Base-by-base conservation (phyloP, 2,888 invertebrate species). In the Acleris holmiana region DNA sequence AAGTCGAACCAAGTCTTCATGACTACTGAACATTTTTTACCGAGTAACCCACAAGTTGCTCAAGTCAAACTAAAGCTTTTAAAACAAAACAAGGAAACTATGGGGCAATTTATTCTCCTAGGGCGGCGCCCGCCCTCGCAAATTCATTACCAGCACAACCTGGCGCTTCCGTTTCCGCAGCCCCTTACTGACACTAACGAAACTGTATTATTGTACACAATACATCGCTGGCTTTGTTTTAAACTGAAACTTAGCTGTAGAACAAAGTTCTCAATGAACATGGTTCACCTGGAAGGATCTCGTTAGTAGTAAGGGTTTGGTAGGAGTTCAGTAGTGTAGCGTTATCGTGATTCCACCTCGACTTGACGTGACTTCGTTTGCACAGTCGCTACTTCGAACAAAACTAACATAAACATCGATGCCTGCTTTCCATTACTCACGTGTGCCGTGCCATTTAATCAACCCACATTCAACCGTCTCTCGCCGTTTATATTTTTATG, bases 91-190 rank as follows among this genome's bases (percentile, higher is more conserved):
- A 87, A 81, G 83, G 83, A 80, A 84, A 85, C 82, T 80, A 82
- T 75, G 74, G 71, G 71, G 87, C 77, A 85, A 90, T 90, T 85
- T 86, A 86, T 88, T 87, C 84, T 82, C 78, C 73, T 82, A 82
- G 86, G 87, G 88, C 85, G 86, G 82, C 87, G 83, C 82, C 87
- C 85, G 83, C 89, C 88, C 83, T 74, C 80, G 89, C 89, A 86
- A 91, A 91, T 91, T 91, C 90, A 91, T 91, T 91, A 91, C 88
- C 75, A 81, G 80, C 82, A 86, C 83, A 85, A 88, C 82, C 85
- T 80, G 85, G 83, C 81, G 86, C 90, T 91, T 91, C 91, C 90
- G 91, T 84, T 89, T 90, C 89, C 91, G 84, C 69, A 73, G 71
- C 70, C 72, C 70, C 59, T 61, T 69, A 77, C 61, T 64, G 61